phyloP scores from a whole-genome alignment of 2,113 vertebrate species.

The Cryptotis parvus region DNA sequence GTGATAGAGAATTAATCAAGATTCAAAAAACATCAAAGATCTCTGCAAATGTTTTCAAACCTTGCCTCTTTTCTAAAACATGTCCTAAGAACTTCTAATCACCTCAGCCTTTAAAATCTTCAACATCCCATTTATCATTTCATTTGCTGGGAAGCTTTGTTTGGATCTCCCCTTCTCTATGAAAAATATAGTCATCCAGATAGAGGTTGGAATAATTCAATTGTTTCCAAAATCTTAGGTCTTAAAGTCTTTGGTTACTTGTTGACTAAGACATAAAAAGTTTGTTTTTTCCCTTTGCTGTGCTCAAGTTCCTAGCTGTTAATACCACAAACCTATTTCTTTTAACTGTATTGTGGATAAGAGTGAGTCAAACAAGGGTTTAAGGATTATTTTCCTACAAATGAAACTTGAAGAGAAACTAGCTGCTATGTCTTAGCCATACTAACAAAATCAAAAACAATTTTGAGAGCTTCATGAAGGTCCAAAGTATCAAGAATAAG shows the following conservation, averaged over 20 bases:
- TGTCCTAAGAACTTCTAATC: neutral
- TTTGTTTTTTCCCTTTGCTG: neutral
- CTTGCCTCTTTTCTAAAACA: neutral
- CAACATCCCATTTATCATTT: neutral
- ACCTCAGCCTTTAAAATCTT: neutral
- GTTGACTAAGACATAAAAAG: neutral
- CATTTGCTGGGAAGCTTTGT: neutral
- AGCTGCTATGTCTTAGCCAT: neutral
- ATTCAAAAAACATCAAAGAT: neutral
- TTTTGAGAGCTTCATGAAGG: neutral
- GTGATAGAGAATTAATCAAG: neutral
- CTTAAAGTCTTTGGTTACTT: neutral
- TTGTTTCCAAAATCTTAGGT: neutral
- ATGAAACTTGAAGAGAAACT: neutral
- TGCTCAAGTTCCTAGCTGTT: neutral
- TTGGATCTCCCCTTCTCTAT: neutral
- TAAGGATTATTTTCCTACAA: conserved; percentile 16
- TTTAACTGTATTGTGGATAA: neutral
- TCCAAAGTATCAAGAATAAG: neutral
- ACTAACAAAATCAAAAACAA: conserved; percentile 18
- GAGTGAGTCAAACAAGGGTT: neutral
- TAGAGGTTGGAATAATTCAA: neutral
- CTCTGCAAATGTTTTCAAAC: neutral
- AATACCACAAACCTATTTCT: neutral
- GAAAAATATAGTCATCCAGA: neutral